A percentile compares a stretch with the other conserved stretches of the same genome.
These are phyloP conservation scores for Heloderma charlesbogerti DNA, from an alignment of 2,113 vertebrate genomes.

Conservation along the genomic window DNA sequence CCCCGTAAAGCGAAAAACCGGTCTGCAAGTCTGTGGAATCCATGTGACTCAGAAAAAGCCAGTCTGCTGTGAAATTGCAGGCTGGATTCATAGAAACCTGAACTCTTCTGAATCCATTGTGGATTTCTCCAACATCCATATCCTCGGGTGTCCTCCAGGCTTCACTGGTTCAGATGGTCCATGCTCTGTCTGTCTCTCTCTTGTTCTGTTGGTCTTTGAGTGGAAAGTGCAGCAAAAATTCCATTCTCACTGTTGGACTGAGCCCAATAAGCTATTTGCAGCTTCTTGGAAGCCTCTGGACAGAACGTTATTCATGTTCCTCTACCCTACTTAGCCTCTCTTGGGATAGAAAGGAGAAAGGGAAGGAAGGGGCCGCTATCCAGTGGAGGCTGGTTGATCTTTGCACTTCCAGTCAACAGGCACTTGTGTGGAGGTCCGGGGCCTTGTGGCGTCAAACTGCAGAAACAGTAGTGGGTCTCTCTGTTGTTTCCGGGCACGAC, in stretches of 20 bases:
- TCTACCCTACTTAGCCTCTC: not conserved
- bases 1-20: no score
- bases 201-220: not conserved
- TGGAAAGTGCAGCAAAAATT: not conserved
- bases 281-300: constrained; percentile 2
- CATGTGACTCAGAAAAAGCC: no score
- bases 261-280: constrained; percentile 4
- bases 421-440: not conserved
- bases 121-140: no score
- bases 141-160: not conserved
- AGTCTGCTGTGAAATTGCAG: no score
- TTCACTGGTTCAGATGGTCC: not conserved
- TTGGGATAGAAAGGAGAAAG: not conserved
- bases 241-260: not conserved
- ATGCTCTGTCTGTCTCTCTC: not conserved
- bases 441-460: not conserved
- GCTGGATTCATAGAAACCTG: no score
- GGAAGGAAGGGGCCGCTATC: not conserved
- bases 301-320: not conserved
- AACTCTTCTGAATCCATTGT: no score
- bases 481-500: not conserved
- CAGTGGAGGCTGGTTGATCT: not conserved
- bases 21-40: no score
- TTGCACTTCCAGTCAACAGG: not conserved
- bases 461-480: not conserved